phyloP scores from a whole-genome alignment of 2,113 vertebrate genomes.

The Furnarius figulus region DNA sequence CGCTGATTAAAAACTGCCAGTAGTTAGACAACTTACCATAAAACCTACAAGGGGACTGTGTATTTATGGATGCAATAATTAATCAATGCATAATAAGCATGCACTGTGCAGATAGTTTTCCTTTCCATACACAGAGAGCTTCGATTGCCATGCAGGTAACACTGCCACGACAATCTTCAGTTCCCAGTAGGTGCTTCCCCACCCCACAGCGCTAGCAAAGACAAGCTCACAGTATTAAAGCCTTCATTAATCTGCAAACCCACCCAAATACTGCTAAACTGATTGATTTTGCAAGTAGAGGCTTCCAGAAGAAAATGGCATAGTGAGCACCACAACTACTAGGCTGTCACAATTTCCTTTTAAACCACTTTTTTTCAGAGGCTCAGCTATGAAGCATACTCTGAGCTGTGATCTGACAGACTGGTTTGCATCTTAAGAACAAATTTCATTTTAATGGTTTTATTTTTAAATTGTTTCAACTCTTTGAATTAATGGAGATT shows the following conservation, averaged over 20 bases:
- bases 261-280: neutral
- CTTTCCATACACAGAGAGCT: neutral
- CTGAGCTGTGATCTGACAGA: neutral
- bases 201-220: neutral
- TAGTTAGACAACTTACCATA: neutral
- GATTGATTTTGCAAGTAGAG: slow-evolving; percentile 1
- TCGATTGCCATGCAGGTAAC: neutral
- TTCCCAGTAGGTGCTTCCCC: neutral
- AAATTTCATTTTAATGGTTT: slow-evolving; percentile 23
- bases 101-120: rapidly evolving
- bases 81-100: neutral
- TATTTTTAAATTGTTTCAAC: slow-evolving; percentile 41
- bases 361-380: neutral
- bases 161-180: neutral
- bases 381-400: neutral
- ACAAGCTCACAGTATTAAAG: neutral
- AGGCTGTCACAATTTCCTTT: neutral
- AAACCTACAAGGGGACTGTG: neutral
- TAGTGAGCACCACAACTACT: neutral
- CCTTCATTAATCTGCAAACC: neutral
- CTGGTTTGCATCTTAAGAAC: neutral
- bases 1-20: neutral
- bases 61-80: slow-evolving; percentile 12
- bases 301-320: neutral
- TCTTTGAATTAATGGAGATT: slow-evolving; percentile 34